These are phyloP conservation scores for Phytoseiulus persimilis DNA, from an alignment of 2,888 invertebrate species.

Conservation along the genomic window DNA sequence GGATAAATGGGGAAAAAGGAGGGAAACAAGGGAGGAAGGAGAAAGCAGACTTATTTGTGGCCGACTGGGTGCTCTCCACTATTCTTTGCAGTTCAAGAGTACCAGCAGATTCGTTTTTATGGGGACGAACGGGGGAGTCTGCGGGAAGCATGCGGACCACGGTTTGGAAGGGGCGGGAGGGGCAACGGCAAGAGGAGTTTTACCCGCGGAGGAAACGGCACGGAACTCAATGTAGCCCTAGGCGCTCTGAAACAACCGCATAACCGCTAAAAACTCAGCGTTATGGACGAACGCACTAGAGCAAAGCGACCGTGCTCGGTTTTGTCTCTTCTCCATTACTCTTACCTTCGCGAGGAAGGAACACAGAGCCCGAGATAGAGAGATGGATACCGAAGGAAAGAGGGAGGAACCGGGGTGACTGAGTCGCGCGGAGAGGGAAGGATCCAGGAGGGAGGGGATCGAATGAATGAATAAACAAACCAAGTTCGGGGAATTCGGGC, in stretches of 20 bases:
- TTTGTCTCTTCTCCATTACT: background rate
- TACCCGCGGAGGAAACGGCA: background rate
- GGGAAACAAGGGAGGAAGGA: background rate
- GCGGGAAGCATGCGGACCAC: background rate
- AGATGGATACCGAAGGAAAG: too few species aligned
- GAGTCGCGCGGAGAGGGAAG: too few species aligned
- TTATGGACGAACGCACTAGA: background rate
- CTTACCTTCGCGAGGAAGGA: background rate
- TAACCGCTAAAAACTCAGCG: background rate
- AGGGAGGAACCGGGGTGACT: too few species aligned
- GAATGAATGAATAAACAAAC: too few species aligned
- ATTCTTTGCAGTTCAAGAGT: background rate
- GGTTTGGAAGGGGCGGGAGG: too few species aligned
- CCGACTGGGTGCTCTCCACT: background rate
- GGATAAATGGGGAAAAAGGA: too few species aligned
- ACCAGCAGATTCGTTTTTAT: background rate
- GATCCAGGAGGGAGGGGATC: too few species aligned
- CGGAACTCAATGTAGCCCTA: background rate
- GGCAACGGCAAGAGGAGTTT: too few species aligned
- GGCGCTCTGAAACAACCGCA: background rate
- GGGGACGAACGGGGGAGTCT: background rate
- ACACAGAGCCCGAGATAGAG: too few species aligned
- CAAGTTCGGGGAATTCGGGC: too few species aligned
- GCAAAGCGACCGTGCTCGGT: background rate
- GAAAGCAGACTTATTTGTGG: background rate